Percentiles rank a stretch among this genome's conserved stretches.
These are phyloP conservation scores for Xiphorhynchus erythropygius DNA, from an alignment of 2,797 vertebrate genomes.

Conservation along the genomic window DNA sequence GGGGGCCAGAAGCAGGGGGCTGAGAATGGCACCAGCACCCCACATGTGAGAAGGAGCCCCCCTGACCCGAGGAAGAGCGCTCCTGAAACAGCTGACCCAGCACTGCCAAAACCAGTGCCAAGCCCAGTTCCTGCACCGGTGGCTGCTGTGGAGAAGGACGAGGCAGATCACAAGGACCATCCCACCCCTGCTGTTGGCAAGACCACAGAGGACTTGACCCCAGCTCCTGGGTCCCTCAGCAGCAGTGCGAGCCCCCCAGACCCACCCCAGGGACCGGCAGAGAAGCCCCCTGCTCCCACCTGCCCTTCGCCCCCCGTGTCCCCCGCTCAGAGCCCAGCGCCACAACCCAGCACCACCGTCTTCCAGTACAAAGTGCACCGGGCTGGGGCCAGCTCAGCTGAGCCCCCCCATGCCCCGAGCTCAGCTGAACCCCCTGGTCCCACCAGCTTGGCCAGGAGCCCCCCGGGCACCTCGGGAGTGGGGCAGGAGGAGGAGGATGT, in stretches of 20 bases:
- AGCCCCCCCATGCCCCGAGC: rapidly evolving
- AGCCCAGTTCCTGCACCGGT: background rate
- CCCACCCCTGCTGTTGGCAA: background rate
- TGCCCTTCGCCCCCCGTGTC: background rate
- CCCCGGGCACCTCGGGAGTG: rapidly evolving
- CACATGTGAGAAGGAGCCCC: background rate
- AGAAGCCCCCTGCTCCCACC: background rate
- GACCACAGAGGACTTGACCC: background rate
- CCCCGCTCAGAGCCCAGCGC: background rate
- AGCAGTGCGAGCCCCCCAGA: background rate
- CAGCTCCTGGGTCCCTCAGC: background rate
- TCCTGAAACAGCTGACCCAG: background rate
- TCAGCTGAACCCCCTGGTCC: rapidly evolving
- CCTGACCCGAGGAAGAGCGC: background rate
- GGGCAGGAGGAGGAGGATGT: slow-evolving; percentile 14
- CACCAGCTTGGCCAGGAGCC: background rate
- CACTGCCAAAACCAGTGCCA: background rate
- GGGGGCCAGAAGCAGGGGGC: slow-evolving; percentile 48
- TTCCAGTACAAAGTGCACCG: slow-evolving; percentile 70
- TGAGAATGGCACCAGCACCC: slow-evolving; percentile 17
- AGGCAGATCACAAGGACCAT: background rate
- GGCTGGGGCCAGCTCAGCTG: background rate
- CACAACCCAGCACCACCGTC: rapidly evolving
- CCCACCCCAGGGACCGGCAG: background rate
- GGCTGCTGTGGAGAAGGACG: background rate